phyloP scores from a whole-genome alignment of 2,113 vertebrate genomes.

The Tricholaema leucomelas region DNA sequence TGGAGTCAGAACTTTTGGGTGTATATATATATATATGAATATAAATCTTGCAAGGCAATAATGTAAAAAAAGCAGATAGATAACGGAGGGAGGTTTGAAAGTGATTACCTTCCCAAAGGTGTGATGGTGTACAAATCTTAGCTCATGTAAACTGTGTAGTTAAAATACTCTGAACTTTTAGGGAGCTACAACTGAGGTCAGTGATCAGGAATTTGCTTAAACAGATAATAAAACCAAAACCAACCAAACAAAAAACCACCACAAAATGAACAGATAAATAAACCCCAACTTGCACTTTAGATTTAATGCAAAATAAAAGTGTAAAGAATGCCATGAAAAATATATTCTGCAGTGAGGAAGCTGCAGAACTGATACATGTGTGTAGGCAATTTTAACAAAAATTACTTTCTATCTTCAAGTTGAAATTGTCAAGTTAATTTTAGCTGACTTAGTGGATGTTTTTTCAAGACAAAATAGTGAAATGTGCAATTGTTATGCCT shows the following conservation, averaged over 20 bases:
- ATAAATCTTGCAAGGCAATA: neutral
- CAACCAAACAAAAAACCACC: too few relatives aligned
- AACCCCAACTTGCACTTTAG: neutral
- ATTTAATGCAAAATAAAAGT: neutral
- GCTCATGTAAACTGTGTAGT: neutral
- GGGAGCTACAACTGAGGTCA: neutral
- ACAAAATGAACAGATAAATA: too few relatives aligned
- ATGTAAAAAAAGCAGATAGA: neutral
- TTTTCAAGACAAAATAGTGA: neutral
- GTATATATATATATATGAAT: neutral
- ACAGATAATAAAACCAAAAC: neutral
- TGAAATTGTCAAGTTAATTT: neutral
- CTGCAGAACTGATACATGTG: neutral
- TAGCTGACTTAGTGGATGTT: neutral
- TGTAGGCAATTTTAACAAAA: neutral
- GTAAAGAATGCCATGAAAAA: neutral
- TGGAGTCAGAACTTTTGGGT: neutral
- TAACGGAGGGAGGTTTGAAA: neutral
- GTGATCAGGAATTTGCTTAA: neutral
- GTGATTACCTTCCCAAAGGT: neutral
- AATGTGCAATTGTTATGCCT: neutral
- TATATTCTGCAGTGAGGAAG: neutral
- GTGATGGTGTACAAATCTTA: neutral
- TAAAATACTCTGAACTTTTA: neutral
- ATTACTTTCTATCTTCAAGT: neutral